These are phyloP conservation scores for Arrhopalites spinosus DNA, from an alignment of 2,888 invertebrate genomes.

Conservation along the genomic window DNA sequence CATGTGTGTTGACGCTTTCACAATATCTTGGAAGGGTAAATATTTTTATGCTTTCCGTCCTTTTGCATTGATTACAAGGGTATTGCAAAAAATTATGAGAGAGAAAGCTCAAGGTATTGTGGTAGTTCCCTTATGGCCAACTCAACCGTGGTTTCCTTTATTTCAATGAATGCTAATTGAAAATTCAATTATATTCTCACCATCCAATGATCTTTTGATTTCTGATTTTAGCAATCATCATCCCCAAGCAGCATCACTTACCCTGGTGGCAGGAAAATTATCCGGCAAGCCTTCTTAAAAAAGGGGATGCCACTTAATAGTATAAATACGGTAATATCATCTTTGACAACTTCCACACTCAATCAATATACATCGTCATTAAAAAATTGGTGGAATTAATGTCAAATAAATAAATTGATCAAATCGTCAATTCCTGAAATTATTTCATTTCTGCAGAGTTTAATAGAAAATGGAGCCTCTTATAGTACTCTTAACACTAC, in stretches of 20 bases:
- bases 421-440: background rate
- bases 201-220: background rate
- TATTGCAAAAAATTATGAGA: slow-evolving; percentile 16
- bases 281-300: background rate
- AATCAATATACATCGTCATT: slow-evolving; percentile 26
- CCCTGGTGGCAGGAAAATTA: slow-evolving; percentile 14
- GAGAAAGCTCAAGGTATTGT: slow-evolving; percentile 19
- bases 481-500: slow-evolving; percentile 39
- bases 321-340: background rate
- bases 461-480: slow-evolving; percentile 22
- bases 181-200: background rate
- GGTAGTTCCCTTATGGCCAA: slow-evolving; percentile 15
- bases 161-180: background rate
- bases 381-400: slow-evolving; percentile 30
- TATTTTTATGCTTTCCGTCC: slow-evolving; percentile 26
- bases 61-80: background rate
- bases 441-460: slow-evolving; percentile 18
- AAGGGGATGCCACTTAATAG: background rate
- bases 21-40: background rate
- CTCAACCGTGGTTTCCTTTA: slow-evolving; percentile 28
- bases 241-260: background rate
- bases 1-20: slow-evolving; percentile 3
- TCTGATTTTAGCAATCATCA: background rate
- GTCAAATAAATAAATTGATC: background rate
- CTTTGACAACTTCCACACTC: background rate